A percentile compares a stretch with the other conserved stretches of the same genome.
phyloP scores from a whole-genome alignment of 2,888 invertebrate species.

The Laothoe populi region DNA sequence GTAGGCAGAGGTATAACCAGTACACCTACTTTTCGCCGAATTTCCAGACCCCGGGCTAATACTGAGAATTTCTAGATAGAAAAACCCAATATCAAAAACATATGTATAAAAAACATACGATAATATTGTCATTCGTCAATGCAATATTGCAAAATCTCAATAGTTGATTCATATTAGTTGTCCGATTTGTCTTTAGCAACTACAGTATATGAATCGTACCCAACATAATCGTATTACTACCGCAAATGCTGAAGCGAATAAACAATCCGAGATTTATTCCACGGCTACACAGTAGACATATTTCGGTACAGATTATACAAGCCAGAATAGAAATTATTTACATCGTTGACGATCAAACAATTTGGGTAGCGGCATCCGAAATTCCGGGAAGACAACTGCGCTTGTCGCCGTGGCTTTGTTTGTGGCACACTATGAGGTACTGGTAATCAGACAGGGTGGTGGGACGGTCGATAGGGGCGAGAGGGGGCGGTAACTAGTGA shows the following conservation, averaged over 20 bases:
- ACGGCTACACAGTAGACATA: constrained; percentile 8
- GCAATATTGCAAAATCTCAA: constrained; percentile 9
- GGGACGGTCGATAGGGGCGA: constrained; percentile 40
- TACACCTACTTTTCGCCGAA: no score
- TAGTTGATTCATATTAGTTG: constrained; percentile 8
- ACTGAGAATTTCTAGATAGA: no score
- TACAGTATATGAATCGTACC: constrained; percentile 14
- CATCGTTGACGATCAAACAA: constrained; percentile 37
- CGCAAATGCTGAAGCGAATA: neutral
- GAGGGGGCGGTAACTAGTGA: constrained; percentile 43
- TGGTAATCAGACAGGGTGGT: constrained; percentile 61
- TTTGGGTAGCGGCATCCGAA: constrained; percentile 59
- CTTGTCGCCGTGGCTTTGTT: constrained; percentile 71
- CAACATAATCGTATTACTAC: no score
- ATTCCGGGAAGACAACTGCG: constrained; percentile 65
- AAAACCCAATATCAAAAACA: neutral
- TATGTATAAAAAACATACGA: neutral
- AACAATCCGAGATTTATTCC: constrained; percentile 4
- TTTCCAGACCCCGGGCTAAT: no score
- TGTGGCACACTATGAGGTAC: constrained; percentile 59
- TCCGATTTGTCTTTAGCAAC: neutral
- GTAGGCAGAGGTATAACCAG: no score
- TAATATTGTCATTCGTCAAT: neutral
- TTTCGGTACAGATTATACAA: constrained; percentile 16
- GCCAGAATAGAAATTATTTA: constrained; percentile 25